Evolutionary conservation across 2,797 vertebrate genomes (phyloP).

Genomic region (Girardinus metallicus): DNA sequence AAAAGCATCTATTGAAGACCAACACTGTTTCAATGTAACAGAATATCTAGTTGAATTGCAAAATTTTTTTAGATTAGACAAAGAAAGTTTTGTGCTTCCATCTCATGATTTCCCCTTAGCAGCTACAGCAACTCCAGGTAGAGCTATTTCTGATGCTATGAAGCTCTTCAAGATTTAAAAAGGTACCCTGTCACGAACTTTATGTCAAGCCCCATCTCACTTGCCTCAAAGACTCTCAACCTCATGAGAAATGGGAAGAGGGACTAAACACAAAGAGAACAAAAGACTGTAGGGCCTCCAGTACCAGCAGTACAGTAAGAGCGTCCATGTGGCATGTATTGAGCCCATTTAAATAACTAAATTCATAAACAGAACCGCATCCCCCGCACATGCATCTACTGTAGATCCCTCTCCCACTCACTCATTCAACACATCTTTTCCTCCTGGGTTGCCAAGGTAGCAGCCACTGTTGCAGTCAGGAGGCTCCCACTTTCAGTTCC

Average conservation of each 20-base stretch:
- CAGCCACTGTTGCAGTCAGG: conserved; percentile 82
- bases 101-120: conserved; percentile 61
- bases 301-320: conserved; percentile 44
- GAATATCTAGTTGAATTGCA: conserved; percentile 69
- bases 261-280: conserved; percentile 37
- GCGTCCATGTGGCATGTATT: conserved; percentile 55
- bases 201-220: conserved; percentile 58
- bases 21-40: conserved; percentile 47
- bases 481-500: conserved; percentile 80
- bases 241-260: conserved; percentile 5
- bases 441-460: conserved; percentile 82
- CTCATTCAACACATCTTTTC: conserved; percentile 79
- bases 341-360: conserved; percentile 72
- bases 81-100: conserved; percentile 33
- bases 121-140: conserved; percentile 57
- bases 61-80: conserved; percentile 75
- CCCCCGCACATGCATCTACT: conserved; percentile 73
- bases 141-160: conserved; percentile 60
- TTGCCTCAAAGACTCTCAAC: conserved; percentile 50
- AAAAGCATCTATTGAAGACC: conserved; percentile 71
- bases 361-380: conserved; percentile 76
- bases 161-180: conserved; percentile 52
- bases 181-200: conserved; percentile 65
- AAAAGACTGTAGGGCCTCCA: conserved; percentile 40
- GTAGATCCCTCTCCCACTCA: conserved; percentile 80